Evolutionary conservation across 2,888 invertebrate genomes (phyloP), one percentile per base, ranked within the genome.

Genomic region (Pammene aurita): DNA sequence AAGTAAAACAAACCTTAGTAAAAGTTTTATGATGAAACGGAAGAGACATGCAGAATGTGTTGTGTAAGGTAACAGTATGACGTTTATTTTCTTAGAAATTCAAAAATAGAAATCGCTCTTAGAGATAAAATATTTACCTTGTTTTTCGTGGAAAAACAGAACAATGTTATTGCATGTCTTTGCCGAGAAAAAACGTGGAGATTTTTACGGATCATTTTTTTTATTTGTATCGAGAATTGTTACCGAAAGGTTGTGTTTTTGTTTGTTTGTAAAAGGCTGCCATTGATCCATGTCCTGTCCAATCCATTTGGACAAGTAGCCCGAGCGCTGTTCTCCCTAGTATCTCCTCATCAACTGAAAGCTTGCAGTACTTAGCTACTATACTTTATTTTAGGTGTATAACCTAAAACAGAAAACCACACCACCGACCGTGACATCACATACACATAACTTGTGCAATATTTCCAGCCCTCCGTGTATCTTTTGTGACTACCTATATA

Each of bases 331-430:
- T 13, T 10, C 16, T 9, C 13, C 34, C 48, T 52, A 41, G 35
- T 57, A 50, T 16, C 35, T 63, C 62, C 16, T 44, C 26, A 14
- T 54, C 48, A 60, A 54, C 34, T n/a, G 26, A 52, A n/a, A 50
- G 18, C 38, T 50, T 13, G 7, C n/a, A 42, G 42, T 16, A 44
- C 13, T 10, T 42, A 7, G 18, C 34, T 34, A 34, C 34, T 34
- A n/a, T 7, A 34, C 34, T 34, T 54, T 9, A 34, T 13, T 52
- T 4, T 18, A 7, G 2, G 1, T 26, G 26, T 26, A 26, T 26
- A 26, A 26, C 26, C 26, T 26, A 26, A 26, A 26, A 2, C 26
- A 26, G 26, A 26, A 26, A 26, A 26, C 2, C 26, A 26, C 26
- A 26, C 26, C 26, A 26, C 26, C 26, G 26, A 2, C 4, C 26